These are phyloP conservation scores for Pegoplata infirma DNA, from an alignment of 2,888 invertebrate species.

Conservation along the genomic window DNA sequence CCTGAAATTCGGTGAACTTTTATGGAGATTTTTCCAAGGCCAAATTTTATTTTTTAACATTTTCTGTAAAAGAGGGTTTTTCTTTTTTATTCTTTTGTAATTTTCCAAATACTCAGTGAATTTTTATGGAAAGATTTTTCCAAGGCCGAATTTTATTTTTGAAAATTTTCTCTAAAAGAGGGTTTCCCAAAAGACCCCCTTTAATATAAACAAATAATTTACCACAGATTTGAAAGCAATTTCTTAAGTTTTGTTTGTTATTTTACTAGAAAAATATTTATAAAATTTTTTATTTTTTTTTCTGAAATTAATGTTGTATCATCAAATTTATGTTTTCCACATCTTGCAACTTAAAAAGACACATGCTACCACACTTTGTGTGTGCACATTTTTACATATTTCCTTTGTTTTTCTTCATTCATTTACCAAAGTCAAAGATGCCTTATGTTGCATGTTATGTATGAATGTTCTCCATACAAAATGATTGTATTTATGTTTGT, in stretches of 20 bases:
- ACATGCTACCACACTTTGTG: conserved; percentile 37
- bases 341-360: conserved; percentile 14
- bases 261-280: conserved; percentile 17
- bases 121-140: too few relatives aligned
- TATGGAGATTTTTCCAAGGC: too few relatives aligned
- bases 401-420: neutral
- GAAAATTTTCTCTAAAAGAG: too few relatives aligned
- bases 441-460: conserved; percentile 29
- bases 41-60: too few relatives aligned
- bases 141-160: too few relatives aligned
- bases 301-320: neutral
- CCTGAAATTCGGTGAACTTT: too few relatives aligned
- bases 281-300: too few relatives aligned
- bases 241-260: conserved; percentile 16
- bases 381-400: conserved; percentile 6
- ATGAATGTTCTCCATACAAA: too few relatives aligned
- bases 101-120: too few relatives aligned
- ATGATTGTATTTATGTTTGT: conserved; percentile 29
- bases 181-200: too few relatives aligned
- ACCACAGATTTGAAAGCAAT: neutral
- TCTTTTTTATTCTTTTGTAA: too few relatives aligned
- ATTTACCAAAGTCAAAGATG: neutral
- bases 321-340: neutral
- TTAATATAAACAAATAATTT: neutral
- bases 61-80: too few relatives aligned